A percentile compares a stretch with the other conserved stretches of the same genome.
phyloP scores from a whole-genome alignment of 2,888 invertebrate species.

The Lithosia quadra region DNA sequence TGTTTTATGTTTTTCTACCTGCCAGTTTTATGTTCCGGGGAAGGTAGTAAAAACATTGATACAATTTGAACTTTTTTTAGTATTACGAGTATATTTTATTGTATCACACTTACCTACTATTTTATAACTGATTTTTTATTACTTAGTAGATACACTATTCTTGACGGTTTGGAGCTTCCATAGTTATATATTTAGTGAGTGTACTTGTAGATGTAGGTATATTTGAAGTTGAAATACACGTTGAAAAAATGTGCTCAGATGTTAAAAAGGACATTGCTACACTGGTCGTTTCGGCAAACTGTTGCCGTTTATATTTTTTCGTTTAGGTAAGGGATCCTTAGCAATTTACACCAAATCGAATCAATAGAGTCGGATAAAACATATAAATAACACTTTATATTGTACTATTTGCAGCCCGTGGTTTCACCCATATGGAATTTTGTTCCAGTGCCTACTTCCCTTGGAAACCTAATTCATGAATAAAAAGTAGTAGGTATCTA shows the following conservation, averaged over 20 bases:
- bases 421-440: no score
- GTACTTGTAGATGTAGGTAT: no score
- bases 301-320: slow-evolving; percentile 30
- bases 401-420: no score
- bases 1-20: background rate
- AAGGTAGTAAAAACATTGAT: background rate
- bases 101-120: background rate
- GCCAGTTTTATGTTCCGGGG: background rate
- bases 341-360: background rate
- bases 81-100: background rate
- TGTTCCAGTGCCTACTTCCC: no score
- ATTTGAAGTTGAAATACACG: no score
- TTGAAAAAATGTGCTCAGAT: slow-evolving; percentile 10
- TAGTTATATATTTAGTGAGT: background rate
- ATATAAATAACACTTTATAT: background rate
- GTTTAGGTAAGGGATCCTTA: slow-evolving; percentile 10
- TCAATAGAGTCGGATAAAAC: background rate
- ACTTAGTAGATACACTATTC: background rate
- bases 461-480: no score
- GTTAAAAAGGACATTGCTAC: slow-evolving; percentile 33
- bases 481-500: no score
- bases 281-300: slow-evolving; percentile 25
- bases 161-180: background rate
- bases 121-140: no score
- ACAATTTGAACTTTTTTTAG: background rate